phyloP scores from a whole-genome alignment of 35 echinoderm and acorn worm species.

The Apostichopus parvimensis region DNA sequence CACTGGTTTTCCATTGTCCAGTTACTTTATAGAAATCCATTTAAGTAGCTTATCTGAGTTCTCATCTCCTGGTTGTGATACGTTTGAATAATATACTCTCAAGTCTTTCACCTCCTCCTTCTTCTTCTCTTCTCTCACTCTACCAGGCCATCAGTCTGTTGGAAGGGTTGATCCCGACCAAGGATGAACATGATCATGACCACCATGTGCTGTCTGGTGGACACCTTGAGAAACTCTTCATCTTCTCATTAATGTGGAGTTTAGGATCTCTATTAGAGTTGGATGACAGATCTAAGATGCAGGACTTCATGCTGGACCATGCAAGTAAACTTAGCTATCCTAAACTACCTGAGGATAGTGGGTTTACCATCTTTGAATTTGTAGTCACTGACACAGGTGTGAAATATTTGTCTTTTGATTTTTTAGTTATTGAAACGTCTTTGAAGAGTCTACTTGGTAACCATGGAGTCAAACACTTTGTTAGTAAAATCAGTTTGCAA shows the following conservation, averaged over 20 bases:
- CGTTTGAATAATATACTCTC: no score
- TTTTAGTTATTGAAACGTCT: no score
- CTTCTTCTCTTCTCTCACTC: not conserved
- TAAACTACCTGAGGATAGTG: conserved; percentile 75
- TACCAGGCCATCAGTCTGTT: conserved; percentile 82
- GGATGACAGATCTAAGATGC: conserved; percentile 93
- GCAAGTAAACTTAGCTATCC: conserved; percentile 82
- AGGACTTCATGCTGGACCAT: conserved; percentile 86
- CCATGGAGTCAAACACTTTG: no score
- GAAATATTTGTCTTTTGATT: not conserved
- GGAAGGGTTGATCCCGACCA: conserved; percentile 84
- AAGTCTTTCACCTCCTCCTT: no score
- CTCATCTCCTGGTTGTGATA: no score
- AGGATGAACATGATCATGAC: conserved; percentile 96
- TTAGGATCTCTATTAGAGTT: conserved; percentile 93
- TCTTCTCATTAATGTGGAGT: conserved; percentile 98
- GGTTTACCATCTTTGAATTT: conserved; percentile 96
- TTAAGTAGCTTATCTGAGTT: no score
- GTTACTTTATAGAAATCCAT: not conserved
- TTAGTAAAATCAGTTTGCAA: no score
- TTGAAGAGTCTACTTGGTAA: no score
- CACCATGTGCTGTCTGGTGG: conserved; percentile 67
- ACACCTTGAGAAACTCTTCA: conserved; percentile 96
- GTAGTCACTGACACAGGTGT: conserved; percentile 81
- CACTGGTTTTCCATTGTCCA: no score